These are phyloP conservation scores for Linurgus olivaceus DNA, from an alignment of 2,797 vertebrate species.

Conservation along the genomic window DNA sequence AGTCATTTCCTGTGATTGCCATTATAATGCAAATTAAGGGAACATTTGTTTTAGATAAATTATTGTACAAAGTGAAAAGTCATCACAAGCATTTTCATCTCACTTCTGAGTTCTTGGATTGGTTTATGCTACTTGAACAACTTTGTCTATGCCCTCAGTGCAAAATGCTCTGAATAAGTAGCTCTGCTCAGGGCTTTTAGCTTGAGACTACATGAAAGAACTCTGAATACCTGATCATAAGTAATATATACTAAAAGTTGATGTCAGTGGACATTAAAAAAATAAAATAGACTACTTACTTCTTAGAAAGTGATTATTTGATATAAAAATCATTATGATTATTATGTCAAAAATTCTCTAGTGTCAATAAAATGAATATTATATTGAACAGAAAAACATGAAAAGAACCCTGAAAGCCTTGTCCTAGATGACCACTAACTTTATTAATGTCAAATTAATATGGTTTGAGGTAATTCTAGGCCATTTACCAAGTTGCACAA, in stretches of 20 bases:
- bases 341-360: not conserved
- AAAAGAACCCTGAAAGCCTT: not conserved
- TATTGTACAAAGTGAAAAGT: conserved; percentile 36
- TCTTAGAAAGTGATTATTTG: not conserved
- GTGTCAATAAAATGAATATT: not conserved
- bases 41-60: conserved; percentile 49
- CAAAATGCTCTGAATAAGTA: not conserved
- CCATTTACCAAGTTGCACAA: not conserved
- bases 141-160: not conserved
- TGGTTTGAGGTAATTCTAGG: not conserved
- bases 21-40: conserved; percentile 44
- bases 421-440: not conserved
- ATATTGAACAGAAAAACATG: not conserved
- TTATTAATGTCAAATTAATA: not conserved
- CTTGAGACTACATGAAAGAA: not conserved
- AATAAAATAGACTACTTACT: not conserved
- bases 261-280: not conserved
- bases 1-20: conserved; percentile 17
- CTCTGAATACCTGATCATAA: not conserved
- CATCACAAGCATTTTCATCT: conserved; percentile 17
- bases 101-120: conserved; percentile 7
- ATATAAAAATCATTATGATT: not conserved
- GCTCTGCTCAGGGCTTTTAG: not conserved
- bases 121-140: not conserved
- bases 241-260: not conserved